Evolutionary conservation across 2,113 vertebrate species (phyloP).

Genomic region (Syngnathoides biaculeatus): DNA sequence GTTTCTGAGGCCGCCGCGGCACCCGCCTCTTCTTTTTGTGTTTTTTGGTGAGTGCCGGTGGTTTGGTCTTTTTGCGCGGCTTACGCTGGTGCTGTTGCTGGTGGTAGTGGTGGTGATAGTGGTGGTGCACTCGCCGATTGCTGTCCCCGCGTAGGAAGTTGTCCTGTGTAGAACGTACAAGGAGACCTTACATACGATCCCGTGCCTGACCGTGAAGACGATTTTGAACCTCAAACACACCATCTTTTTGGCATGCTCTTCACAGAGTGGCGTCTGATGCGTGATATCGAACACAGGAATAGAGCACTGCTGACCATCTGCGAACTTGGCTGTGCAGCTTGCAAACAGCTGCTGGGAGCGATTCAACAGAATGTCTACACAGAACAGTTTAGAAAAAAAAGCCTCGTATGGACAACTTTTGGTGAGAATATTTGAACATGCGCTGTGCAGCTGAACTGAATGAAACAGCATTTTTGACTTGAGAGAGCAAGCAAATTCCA

Average conservation of each 20-base stretch:
- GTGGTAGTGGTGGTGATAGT: constrained; percentile 90
- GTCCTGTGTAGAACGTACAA: constrained; percentile 72
- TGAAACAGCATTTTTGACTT: not conserved
- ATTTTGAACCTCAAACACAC: constrained; percentile 64
- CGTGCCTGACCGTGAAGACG: not conserved
- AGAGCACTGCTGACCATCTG: constrained; percentile 96
- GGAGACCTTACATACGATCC: not conserved
- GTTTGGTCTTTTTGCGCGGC: constrained; percentile 98
- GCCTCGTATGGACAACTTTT: not conserved
- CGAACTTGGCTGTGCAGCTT: constrained; percentile 97
- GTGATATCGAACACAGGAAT: constrained; percentile 98
- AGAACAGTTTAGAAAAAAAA: constrained; percentile 73
- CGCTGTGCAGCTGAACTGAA: not conserved
- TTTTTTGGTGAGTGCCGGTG: constrained; percentile 99
- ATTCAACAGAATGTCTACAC: constrained; percentile 92
- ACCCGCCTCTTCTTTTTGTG: constrained; percentile 97
- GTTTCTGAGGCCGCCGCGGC: constrained; percentile 93
- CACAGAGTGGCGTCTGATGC: constrained; percentile 96
- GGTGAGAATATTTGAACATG: not conserved
- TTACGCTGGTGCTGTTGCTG: constrained; percentile 96
- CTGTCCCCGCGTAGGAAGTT: constrained; percentile 96
- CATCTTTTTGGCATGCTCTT: constrained; percentile 99
- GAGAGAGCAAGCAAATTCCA: not conserved
- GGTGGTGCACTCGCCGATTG: constrained; percentile 94
- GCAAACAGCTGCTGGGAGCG: constrained; percentile 98